These are phyloP conservation scores for Dolichopus griseipennis DNA, from an alignment of 2,888 invertebrate genomes.

Conservation along the genomic window DNA sequence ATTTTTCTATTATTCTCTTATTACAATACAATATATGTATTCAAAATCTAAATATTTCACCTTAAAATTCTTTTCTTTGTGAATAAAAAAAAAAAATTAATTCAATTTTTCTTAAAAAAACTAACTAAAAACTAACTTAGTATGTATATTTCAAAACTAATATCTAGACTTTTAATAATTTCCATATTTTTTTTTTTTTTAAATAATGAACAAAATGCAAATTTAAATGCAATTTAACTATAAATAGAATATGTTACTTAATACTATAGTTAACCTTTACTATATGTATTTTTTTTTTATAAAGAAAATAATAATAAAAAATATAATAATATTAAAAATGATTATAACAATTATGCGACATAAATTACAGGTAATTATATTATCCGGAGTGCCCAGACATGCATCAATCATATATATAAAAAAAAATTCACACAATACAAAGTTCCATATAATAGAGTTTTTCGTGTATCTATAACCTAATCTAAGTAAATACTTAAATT, in stretches of 20 bases:
- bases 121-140: too few species aligned
- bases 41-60: background rate
- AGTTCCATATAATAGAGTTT: too few species aligned
- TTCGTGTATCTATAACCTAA: too few species aligned
- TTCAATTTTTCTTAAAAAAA: too few species aligned
- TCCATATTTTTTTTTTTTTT: too few species aligned
- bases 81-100: too few species aligned
- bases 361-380: slow-evolving; percentile 2
- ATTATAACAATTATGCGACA: background rate
- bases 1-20: background rate
- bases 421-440: too few species aligned
- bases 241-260: background rate
- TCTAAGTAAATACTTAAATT: too few species aligned
- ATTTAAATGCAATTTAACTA: background rate
- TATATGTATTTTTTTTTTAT: too few species aligned
- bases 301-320: background rate
- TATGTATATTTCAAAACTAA: too few species aligned
- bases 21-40: background rate
- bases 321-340: background rate
- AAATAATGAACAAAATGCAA: background rate
- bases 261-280: background rate
- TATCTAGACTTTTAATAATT: too few species aligned
- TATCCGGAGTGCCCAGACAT: background rate
- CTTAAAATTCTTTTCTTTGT: background rate
- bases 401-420: background rate